phyloP scores from a whole-genome alignment of 2,113 vertebrate genomes.

The Epinephelus cyanopodus region DNA sequence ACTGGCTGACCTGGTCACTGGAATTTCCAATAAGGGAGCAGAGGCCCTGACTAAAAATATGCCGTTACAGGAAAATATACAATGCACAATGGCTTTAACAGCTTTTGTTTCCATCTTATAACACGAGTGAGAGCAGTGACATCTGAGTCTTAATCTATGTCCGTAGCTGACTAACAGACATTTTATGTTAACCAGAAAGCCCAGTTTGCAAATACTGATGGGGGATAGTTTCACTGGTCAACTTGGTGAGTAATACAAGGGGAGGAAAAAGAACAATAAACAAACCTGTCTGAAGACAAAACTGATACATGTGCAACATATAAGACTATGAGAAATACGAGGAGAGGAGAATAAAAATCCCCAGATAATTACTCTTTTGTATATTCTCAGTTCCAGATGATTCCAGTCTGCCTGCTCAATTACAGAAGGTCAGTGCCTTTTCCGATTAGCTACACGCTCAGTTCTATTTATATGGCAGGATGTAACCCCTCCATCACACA shows the following conservation, averaged over 20 bases:
- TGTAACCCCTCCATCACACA: too few species aligned
- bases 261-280: neutral
- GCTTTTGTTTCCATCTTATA: neutral
- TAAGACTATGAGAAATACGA: neutral
- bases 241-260: neutral
- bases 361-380: too few species aligned
- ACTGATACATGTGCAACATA: neutral
- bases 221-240: neutral
- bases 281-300: constrained; percentile 24
- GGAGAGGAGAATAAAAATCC: too few species aligned
- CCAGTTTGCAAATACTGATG: neutral
- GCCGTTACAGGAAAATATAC: neutral
- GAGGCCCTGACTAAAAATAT: neutral
- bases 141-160: neutral
- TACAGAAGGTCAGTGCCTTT: too few species aligned
- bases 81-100: neutral
- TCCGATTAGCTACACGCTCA: too few species aligned
- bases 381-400: too few species aligned
- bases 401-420: too few species aligned
- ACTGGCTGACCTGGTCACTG: constrained; percentile 20
- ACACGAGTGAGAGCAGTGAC: neutral
- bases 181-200: neutral
- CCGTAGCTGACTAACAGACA: neutral
- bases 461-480: too few species aligned
- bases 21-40: constrained; percentile 13